These are phyloP conservation scores for Melipona quadrifasciata DNA, from an alignment of 1,140 invertebrate species.

Conservation along the genomic window DNA sequence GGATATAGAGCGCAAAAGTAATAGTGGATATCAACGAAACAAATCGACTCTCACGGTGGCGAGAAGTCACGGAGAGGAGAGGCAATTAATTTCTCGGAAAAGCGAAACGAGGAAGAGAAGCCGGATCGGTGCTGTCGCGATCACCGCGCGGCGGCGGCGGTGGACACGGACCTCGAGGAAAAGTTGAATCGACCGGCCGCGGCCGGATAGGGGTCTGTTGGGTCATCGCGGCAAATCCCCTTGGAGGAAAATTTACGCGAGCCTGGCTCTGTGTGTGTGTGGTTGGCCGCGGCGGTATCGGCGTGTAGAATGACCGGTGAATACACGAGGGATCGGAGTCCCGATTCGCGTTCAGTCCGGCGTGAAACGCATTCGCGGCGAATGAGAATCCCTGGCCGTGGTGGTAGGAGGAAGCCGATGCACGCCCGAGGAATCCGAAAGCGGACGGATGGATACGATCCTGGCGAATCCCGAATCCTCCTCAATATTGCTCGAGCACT, in stretches of 20 bases:
- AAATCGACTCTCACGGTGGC: background rate
- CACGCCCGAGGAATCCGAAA: constrained; percentile 78
- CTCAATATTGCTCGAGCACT: constrained; percentile 82
- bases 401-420: constrained; percentile 72
- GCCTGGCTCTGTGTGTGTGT: background rate
- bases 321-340: background rate
- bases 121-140: no score
- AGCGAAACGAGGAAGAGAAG: background rate
- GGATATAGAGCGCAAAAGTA: no score
- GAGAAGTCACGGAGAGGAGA: background rate
- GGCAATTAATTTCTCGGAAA: background rate
- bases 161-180: background rate
- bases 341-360: constrained; percentile 52
- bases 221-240: constrained; percentile 3
- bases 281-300: background rate
- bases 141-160: no score
- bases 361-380: constrained; percentile 63
- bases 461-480: constrained; percentile 79
- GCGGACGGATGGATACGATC: constrained; percentile 76
- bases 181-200: constrained; percentile 11
- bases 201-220: background rate
- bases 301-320: constrained; percentile 12
- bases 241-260: constrained; percentile 38
- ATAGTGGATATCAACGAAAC: no score
- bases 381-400: constrained; percentile 70